Evolutionary conservation across 2,113 vertebrate genomes (phyloP).

Genomic region (Zosterops borbonicus): DNA sequence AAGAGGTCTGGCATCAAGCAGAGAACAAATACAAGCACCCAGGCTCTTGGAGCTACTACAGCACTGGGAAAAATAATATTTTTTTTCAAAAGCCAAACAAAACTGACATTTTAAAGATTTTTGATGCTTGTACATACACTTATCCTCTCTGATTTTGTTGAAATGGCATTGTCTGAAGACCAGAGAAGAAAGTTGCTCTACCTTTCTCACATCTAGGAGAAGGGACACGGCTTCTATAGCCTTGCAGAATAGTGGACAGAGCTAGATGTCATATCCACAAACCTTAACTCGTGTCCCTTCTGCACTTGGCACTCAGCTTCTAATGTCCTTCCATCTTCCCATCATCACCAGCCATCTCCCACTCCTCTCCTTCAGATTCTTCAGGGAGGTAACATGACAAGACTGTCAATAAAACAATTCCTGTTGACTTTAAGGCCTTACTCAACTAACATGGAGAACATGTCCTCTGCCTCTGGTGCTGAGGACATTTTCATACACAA

Average conservation of each 20-base stretch:
- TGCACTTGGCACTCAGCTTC: background rate
- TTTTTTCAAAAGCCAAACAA: background rate
- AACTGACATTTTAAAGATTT: background rate
- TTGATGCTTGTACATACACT: background rate
- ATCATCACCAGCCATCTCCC: background rate
- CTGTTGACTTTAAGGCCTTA: background rate
- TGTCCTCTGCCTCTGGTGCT: background rate
- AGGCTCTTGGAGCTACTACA: background rate
- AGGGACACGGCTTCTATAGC: background rate
- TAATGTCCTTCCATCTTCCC: background rate
- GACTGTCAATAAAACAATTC: background rate
- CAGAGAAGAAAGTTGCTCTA: background rate
- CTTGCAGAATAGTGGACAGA: background rate
- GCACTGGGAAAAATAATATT: background rate
- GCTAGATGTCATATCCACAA: background rate
- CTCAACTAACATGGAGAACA: background rate
- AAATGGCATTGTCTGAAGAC: background rate
- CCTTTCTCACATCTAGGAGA: background rate
- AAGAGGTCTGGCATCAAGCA: background rate
- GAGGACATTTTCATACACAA: background rate
- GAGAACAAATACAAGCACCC: background rate
- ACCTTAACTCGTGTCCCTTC: background rate
- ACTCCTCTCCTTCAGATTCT: background rate
- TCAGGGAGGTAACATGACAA: background rate
- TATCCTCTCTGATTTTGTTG: background rate